Percentiles rank a stretch among this genome's conserved stretches.
phyloP scores from a whole-genome alignment of 2,113 vertebrate species.

The Cathartes aura region DNA sequence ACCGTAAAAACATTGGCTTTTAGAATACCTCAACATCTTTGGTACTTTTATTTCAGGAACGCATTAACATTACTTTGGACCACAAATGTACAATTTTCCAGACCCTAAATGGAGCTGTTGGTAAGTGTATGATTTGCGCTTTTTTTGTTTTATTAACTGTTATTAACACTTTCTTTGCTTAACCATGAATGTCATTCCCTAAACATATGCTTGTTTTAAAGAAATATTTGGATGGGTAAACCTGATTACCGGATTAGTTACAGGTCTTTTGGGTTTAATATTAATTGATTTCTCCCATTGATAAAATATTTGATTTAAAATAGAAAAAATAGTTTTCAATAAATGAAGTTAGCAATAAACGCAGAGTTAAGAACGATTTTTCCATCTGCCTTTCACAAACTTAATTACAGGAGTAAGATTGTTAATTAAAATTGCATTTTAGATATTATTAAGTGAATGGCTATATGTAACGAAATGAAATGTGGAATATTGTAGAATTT shows the following conservation, averaged over 20 bases:
- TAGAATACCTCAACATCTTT: background rate
- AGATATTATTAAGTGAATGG: background rate
- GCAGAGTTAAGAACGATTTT: background rate
- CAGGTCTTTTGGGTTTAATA: background rate
- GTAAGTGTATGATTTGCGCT: constrained; percentile 74
- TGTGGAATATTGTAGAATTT: background rate
- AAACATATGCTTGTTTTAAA: background rate
- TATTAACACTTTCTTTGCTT: background rate
- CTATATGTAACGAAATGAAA: background rate
- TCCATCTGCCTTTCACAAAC: background rate
- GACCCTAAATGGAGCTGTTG: constrained; percentile 92
- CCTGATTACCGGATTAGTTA: background rate
- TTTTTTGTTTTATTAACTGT: background rate
- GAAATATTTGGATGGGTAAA: background rate
- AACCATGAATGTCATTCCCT: background rate
- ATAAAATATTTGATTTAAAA: background rate
- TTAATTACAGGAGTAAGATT: background rate
- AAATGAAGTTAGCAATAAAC: background rate
- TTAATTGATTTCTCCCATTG: background rate
- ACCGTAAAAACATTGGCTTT: background rate
- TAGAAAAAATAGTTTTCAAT: background rate
- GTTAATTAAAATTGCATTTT: background rate
- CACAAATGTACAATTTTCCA: constrained; percentile 97
- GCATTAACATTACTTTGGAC: constrained; percentile 93
- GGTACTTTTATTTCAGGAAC: constrained; percentile 78